These are phyloP conservation scores for Coenonympha arcania DNA, from an alignment of 2,888 invertebrate genomes.

Conservation along the genomic window DNA sequence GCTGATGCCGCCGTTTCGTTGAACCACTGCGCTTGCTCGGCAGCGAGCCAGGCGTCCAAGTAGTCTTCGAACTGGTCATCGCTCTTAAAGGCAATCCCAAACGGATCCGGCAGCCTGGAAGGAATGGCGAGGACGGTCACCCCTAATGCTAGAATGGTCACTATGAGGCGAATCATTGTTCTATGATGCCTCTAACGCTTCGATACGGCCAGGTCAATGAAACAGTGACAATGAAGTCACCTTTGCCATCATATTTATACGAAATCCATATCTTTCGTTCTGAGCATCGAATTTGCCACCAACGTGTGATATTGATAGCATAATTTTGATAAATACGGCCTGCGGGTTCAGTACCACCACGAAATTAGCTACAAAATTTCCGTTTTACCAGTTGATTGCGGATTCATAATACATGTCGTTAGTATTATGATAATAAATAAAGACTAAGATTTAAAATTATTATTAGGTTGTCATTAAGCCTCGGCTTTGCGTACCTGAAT, in stretches of 20 bases:
- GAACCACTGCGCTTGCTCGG: slow-evolving; percentile 41
- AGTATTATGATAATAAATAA: slow-evolving; percentile 9
- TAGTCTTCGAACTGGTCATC: slow-evolving; percentile 69
- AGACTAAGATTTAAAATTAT: neutral
- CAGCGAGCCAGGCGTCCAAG: slow-evolving; percentile 55
- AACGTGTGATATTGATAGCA: slow-evolving; percentile 1
- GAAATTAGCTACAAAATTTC: no score
- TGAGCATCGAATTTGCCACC: neutral
- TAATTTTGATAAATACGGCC: no score
- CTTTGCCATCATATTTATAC: slow-evolving; percentile 17
- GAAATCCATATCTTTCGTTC: slow-evolving; percentile 8
- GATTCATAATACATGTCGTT: no score
- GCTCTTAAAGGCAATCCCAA: slow-evolving; percentile 46
- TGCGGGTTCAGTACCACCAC: no score
- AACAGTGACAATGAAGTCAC: slow-evolving; percentile 2
- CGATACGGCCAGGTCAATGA: neutral
- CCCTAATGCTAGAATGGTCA: slow-evolving; percentile 32
- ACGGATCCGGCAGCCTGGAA: slow-evolving; percentile 46
- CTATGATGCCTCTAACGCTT: neutral
- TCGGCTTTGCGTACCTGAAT: no score
- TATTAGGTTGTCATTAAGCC: no score
- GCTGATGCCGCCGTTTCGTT: slow-evolving; percentile 33
- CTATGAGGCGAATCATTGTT: slow-evolving; percentile 25
- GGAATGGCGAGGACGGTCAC: slow-evolving; percentile 35
- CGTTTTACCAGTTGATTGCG: no score